Conservation (phyloP, 1,140 invertebrate species). For the Brachionus plicatilis region DNA sequence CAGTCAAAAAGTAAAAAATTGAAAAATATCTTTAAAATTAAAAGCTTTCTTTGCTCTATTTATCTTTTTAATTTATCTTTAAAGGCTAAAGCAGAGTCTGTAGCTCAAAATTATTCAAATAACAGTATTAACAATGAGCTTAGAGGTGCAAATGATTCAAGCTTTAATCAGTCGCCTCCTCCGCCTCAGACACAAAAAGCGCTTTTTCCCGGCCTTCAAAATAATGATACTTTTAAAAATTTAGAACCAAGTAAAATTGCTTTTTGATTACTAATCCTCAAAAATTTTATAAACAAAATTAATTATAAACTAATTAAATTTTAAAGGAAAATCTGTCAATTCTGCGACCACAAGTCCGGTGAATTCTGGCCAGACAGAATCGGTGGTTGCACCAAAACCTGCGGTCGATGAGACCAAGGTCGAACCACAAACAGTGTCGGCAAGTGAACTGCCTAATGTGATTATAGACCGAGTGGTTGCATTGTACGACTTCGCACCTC, state of each 20-base stretch:
- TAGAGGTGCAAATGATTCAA: background rate
- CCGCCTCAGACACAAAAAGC: conserved; percentile 9
- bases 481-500: conserved; percentile 81
- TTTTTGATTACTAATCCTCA: background rate
- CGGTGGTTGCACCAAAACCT: background rate
- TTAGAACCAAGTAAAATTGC: background rate
- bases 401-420: background rate
- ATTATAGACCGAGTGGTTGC: conserved; percentile 78
- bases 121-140: conserved; percentile 3
- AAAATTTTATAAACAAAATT: background rate
- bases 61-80: background rate
- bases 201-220: background rate
- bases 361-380: background rate
- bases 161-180: conserved; percentile 3
- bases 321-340: background rate
- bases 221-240: background rate
- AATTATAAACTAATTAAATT: background rate
- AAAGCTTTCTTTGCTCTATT: background rate
- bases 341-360: background rate
- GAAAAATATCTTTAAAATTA: background rate
- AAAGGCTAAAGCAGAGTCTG: background rate
- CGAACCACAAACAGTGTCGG: background rate
- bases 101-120: background rate
- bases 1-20: conserved; percentile 1
- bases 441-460: background rate